Conservation (phyloP, 2,888 invertebrate genomes). For the Neocrepidodera transversa region DNA sequence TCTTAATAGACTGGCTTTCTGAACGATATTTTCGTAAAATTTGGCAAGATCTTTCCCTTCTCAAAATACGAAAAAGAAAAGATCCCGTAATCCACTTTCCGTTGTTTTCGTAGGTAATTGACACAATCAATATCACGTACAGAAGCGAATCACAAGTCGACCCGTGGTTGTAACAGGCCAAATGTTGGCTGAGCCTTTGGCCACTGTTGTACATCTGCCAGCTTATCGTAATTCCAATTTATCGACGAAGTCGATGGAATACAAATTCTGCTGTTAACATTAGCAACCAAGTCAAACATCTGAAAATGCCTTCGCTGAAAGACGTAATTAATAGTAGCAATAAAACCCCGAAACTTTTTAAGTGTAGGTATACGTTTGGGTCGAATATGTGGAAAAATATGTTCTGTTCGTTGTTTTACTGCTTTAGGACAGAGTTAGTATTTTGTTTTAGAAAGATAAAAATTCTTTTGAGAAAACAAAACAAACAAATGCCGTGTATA, state of each 20-base stretch:
- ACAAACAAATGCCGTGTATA: no score
- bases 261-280: slow-evolving; percentile 31
- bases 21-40: neutral
- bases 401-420: no score
- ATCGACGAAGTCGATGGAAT: slow-evolving; percentile 29
- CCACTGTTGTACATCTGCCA: slow-evolving; percentile 28
- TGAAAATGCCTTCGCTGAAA: slow-evolving; percentile 9
- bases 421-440: no score
- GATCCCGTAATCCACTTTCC: slow-evolving; percentile 18
- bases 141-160: slow-evolving; percentile 14
- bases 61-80: slow-evolving; percentile 10
- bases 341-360: slow-evolving; percentile 3
- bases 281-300: slow-evolving; percentile 18
- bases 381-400: neutral
- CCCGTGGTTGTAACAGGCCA: slow-evolving; percentile 7
- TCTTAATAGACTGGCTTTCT: neutral
- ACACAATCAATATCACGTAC: slow-evolving; percentile 25
- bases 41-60: neutral
- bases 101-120: slow-evolving; percentile 19
- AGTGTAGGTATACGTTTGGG: neutral
- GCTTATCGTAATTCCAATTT: slow-evolving; percentile 36
- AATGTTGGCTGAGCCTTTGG: slow-evolving; percentile 22
- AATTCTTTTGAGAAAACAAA: no score
- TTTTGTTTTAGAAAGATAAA: no score
- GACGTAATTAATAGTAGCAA: slow-evolving; percentile 9